These are phyloP conservation scores for Rhinichthys klamathensis DNA, from an alignment of 2,113 vertebrate species.

Conservation along the genomic window DNA sequence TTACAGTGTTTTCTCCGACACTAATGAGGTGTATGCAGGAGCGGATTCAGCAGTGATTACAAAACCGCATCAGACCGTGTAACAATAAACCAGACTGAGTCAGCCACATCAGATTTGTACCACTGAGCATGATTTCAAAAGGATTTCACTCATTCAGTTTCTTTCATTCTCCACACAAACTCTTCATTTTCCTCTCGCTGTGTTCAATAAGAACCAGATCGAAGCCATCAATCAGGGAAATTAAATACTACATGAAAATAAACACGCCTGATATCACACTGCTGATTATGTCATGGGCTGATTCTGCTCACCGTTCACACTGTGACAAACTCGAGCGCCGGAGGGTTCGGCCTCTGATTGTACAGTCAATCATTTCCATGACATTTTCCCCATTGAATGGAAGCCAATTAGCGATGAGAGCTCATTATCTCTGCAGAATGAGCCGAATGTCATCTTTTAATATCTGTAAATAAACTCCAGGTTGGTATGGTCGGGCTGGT, in stretches of 20 bases:
- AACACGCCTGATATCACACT: constrained; percentile 11
- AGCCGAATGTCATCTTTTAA: constrained; percentile 17
- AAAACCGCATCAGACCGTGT: not conserved
- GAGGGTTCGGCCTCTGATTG: constrained; percentile 6
- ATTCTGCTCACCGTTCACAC: not conserved
- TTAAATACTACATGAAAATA: constrained; percentile 22
- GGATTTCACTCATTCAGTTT: constrained; percentile 10
- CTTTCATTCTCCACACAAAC: not conserved
- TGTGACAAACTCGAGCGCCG: not conserved
- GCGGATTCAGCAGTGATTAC: not conserved
- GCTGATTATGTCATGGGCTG: constrained; percentile 17
- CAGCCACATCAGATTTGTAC: constrained; percentile 1
- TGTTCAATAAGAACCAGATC: not conserved
- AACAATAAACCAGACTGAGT: constrained; percentile 10
- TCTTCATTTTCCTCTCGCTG: not conserved
- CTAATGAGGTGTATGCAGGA: constrained; percentile 8
- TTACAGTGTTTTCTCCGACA: constrained; percentile 3
- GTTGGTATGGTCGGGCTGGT: not conserved
- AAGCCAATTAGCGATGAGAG: constrained; percentile 30
- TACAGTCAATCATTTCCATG: constrained; percentile 19
- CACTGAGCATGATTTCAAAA: constrained; percentile 5
- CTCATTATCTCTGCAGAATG: constrained; percentile 23
- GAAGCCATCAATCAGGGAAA: constrained; percentile 37
- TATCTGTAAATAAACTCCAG: constrained; percentile 9
- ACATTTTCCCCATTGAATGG: constrained; percentile 32